phyloP scores from a whole-genome alignment of 2,113 vertebrate species.

The Megaleporinus macrocephalus region DNA sequence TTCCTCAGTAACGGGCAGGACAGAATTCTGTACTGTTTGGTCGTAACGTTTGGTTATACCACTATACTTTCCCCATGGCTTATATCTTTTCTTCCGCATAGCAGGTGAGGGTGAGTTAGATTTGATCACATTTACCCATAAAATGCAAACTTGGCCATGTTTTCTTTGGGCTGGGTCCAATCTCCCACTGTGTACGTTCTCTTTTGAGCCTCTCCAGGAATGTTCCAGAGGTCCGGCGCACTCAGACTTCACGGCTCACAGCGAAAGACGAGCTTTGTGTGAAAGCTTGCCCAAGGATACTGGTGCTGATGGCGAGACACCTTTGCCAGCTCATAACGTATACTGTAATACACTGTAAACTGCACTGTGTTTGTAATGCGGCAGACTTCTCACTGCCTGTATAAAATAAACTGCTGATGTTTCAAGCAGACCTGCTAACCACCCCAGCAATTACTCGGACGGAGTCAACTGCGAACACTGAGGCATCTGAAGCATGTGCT shows the following conservation, averaged over 20 bases:
- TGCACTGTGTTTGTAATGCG: slow-evolving; percentile 19
- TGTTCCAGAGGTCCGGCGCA: slow-evolving; percentile 51
- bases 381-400: slow-evolving; percentile 16
- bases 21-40: slow-evolving; percentile 25
- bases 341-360: slow-evolving; percentile 21
- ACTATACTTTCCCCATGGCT: slow-evolving; percentile 35
- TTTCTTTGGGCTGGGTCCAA: slow-evolving; percentile 51
- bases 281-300: slow-evolving; percentile 45
- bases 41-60: slow-evolving; percentile 35
- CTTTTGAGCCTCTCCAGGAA: slow-evolving; percentile 58
- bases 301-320: slow-evolving; percentile 38
- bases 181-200: slow-evolving; percentile 55
- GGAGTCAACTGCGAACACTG: slow-evolving; percentile 1
- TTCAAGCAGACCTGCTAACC: slow-evolving; percentile 20
- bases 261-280: slow-evolving; percentile 57
- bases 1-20: slow-evolving; percentile 36
- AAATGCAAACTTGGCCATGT: slow-evolving; percentile 54
- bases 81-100: slow-evolving; percentile 36
- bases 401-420: slow-evolving; percentile 16
- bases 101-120: slow-evolving; percentile 46
- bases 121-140: slow-evolving; percentile 61
- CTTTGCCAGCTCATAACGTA: slow-evolving; percentile 33
- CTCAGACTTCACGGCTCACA: slow-evolving; percentile 50
- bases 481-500: not conserved
- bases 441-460: slow-evolving; percentile 6